phyloP scores from a whole-genome alignment of 1,140 invertebrate genomes.

The Psilanteris sp. region DNA sequence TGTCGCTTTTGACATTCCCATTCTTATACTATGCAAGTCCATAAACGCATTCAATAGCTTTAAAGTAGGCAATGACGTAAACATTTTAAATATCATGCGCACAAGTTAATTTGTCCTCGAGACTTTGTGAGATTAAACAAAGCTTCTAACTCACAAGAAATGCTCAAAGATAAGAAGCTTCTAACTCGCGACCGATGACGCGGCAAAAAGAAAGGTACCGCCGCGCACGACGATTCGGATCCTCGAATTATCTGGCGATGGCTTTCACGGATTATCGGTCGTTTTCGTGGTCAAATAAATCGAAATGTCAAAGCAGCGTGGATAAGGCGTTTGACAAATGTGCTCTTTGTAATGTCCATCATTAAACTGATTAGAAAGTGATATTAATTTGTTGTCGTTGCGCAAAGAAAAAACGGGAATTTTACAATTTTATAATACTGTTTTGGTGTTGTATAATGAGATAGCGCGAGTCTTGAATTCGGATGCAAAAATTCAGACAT shows the following conservation, averaged over 20 bases:
- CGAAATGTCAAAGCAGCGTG: slow-evolving; percentile 4
- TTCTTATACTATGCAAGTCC: neutral
- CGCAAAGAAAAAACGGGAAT: neutral
- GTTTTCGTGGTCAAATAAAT: slow-evolving; percentile 43
- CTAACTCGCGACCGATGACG: slow-evolving; percentile 24
- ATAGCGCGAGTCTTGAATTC: no score
- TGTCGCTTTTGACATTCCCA: neutral
- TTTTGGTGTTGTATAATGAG: no score
- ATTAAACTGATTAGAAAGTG: slow-evolving; percentile 42
- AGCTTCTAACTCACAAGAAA: slow-evolving; percentile 58
- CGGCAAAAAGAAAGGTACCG: slow-evolving; percentile 23
- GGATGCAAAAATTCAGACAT: no score
- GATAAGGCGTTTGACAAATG: slow-evolving; percentile 23
- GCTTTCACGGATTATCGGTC: slow-evolving; percentile 34
- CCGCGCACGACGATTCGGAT: slow-evolving; percentile 25
- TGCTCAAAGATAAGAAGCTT: slow-evolving; percentile 37
- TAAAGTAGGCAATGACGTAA: slow-evolving; percentile 32
- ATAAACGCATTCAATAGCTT: slow-evolving; percentile 24
- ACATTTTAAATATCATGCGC: slow-evolving; percentile 41
- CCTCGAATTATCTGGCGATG: slow-evolving; percentile 36
- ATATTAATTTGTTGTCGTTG: slow-evolving; percentile 6
- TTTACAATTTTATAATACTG: neutral
- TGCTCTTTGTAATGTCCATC: slow-evolving; percentile 25
- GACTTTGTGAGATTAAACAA: slow-evolving; percentile 53
- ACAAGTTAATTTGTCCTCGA: slow-evolving; percentile 52